A percentile compares a stretch with the other conserved stretches of the same genome.
Conservation (phyloP, 53 echinoderm and acorn worm genomes). For the Mesocentrotus franciscanus region DNA sequence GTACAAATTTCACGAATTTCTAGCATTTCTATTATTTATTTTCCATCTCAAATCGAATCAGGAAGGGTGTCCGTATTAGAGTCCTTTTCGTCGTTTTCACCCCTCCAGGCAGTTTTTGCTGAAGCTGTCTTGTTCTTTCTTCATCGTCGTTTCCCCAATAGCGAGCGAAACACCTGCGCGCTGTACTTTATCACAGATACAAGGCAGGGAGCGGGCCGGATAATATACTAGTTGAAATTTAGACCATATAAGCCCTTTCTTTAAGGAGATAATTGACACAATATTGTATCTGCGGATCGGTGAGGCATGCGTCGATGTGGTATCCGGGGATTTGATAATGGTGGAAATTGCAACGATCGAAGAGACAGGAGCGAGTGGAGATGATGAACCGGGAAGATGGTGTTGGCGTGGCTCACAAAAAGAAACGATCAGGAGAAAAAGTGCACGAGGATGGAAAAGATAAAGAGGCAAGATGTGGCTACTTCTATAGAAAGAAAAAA, state of each 20-base stretch:
- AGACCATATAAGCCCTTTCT: constrained; percentile 59
- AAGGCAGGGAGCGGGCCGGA: constrained; percentile 2
- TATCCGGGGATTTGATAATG: constrained; percentile 55
- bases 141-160: constrained; percentile 9
- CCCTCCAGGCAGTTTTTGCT: constrained; percentile 48
- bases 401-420: constrained; percentile 3
- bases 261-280: constrained; percentile 67
- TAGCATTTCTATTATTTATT: constrained; percentile 52
- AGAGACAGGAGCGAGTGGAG: constrained; percentile 27
- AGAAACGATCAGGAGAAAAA: constrained; percentile 29
- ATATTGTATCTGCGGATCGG: constrained; percentile 65
- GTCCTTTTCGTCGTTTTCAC: neutral
- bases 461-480: constrained; percentile 14
- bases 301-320: constrained; percentile 41
- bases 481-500: neutral
- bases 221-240: constrained; percentile 62
- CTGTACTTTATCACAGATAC: constrained; percentile 25
- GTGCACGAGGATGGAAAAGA: constrained; percentile 6
- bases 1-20: constrained; percentile 43
- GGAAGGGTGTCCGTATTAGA: neutral
- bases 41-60: constrained; percentile 67
- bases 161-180: constrained; percentile 58
- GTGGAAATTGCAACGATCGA: constrained; percentile 62
- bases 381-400: constrained; percentile 26
- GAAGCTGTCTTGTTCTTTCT: neutral